These are phyloP conservation scores for Apodemus sylvaticus DNA, from an alignment of 2,113 vertebrate species.

Conservation along the genomic window DNA sequence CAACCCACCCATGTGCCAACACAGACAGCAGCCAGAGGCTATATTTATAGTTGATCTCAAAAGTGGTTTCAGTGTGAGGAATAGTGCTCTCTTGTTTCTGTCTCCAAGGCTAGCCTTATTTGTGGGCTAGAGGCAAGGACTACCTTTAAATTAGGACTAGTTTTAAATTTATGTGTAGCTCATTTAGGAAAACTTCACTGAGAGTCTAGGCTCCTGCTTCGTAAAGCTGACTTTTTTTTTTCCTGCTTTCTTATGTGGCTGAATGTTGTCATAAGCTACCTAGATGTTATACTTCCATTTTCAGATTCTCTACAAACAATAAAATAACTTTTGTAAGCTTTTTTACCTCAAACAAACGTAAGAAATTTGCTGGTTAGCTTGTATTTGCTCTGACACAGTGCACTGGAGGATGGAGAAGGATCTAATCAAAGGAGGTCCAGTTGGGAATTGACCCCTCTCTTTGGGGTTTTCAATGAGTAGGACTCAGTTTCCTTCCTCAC, in stretches of 20 bases:
- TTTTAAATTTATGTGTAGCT: neutral
- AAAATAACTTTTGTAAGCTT: neutral
- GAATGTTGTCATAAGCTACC: neutral
- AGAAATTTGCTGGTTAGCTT: accelerated
- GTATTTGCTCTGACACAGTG: neutral
- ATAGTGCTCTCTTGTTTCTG: neutral
- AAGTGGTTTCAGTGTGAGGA: neutral
- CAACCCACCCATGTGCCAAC: neutral
- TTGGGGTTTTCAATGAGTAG: accelerated
- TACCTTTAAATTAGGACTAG: neutral
- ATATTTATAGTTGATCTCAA: neutral
- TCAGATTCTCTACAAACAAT: no score
- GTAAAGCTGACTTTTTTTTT: accelerated
- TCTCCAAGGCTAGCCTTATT: no score
- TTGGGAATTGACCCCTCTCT: no score
- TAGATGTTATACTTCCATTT: neutral
- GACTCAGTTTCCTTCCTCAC: neutral
- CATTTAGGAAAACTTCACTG: neutral
- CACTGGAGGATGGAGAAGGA: neutral
- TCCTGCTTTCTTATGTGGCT: neutral
- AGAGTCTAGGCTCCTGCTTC: neutral
- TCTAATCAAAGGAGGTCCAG: neutral
- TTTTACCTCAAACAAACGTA: neutral
- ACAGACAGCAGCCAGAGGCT: neutral
- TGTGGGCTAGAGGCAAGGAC: neutral